Conservation (phyloP, 2,888 invertebrate genomes). For the Tinea trinotella region DNA sequence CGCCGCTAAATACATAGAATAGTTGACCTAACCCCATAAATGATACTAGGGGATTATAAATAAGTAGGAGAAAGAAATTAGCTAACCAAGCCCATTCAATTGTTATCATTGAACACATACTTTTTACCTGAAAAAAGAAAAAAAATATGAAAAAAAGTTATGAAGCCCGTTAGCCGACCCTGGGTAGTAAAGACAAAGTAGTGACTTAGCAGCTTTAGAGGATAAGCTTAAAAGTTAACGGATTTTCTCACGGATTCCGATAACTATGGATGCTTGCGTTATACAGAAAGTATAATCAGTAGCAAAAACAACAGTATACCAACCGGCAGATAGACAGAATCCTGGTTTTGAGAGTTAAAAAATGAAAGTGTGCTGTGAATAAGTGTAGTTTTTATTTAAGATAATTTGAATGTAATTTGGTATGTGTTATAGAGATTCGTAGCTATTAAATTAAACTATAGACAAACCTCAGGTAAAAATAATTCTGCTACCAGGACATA, state of each 20-base stretch:
- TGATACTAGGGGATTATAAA: slow-evolving; percentile 36
- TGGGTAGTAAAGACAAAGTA: too few relatives aligned
- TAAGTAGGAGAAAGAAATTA: slow-evolving; percentile 37
- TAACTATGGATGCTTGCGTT: too few relatives aligned
- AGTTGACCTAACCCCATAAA: slow-evolving; percentile 36
- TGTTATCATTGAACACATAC: slow-evolving; percentile 36
- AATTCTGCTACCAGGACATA: slow-evolving; percentile 39
- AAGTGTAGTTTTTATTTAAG: too few relatives aligned
- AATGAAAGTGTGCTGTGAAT: neutral
- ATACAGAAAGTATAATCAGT: too few relatives aligned
- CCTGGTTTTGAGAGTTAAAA: neutral
- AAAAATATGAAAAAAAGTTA: too few relatives aligned
- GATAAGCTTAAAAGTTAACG: too few relatives aligned
- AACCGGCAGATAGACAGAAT: neutral
- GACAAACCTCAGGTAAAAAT: slow-evolving; percentile 44
- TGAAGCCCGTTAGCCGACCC: too few relatives aligned
- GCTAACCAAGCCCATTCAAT: slow-evolving; percentile 42
- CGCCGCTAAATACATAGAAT: slow-evolving; percentile 39
- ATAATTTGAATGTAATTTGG: neutral
- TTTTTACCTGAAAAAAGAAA: slow-evolving; percentile 35
- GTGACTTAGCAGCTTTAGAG: too few relatives aligned
- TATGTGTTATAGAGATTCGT: neutral
- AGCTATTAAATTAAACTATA: neutral
- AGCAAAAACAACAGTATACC: too few relatives aligned
- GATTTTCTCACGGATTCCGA: too few relatives aligned